Percentiles rank a stretch among this genome's conserved stretches.
Conservation (phyloP, 2,113 vertebrate genomes). For the Erythrolamprus reginae region DNA sequence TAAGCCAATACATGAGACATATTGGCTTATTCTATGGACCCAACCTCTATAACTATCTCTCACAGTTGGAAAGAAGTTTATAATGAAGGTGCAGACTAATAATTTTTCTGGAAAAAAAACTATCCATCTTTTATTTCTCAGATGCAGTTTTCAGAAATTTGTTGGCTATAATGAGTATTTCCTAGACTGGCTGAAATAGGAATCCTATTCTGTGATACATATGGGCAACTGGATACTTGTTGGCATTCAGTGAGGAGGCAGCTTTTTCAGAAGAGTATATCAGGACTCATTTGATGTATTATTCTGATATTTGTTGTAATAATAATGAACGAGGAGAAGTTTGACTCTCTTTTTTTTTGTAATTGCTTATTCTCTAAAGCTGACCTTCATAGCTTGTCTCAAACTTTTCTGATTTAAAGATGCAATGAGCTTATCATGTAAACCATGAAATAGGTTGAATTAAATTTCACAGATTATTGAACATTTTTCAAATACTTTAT, state of each 20-base stretch:
- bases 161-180: background rate
- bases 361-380: slow-evolving; percentile 22
- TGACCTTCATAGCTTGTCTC: slow-evolving; percentile 28
- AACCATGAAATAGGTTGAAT: slow-evolving; percentile 12
- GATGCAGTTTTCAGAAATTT: background rate
- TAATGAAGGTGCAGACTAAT: background rate
- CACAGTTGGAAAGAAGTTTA: background rate
- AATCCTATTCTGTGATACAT: background rate
- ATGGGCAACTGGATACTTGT: too few relatives aligned
- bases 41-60: background rate
- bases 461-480: slow-evolving; percentile 45
- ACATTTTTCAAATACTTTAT: slow-evolving; percentile 41
- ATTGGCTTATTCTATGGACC: background rate
- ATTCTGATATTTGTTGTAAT: background rate
- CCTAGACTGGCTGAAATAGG: background rate
- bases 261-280: background rate
- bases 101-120: background rate
- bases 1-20: background rate
- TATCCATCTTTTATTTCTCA: background rate
- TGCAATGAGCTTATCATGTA: slow-evolving; percentile 6
- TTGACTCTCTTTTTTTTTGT: background rate
- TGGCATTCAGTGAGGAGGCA: background rate
- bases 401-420: slow-evolving; percentile 37
- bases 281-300: background rate
- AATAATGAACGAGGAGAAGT: background rate